Evolutionary conservation across 2,888 invertebrate species (phyloP).

Genomic region (Eristalis pertinax): DNA sequence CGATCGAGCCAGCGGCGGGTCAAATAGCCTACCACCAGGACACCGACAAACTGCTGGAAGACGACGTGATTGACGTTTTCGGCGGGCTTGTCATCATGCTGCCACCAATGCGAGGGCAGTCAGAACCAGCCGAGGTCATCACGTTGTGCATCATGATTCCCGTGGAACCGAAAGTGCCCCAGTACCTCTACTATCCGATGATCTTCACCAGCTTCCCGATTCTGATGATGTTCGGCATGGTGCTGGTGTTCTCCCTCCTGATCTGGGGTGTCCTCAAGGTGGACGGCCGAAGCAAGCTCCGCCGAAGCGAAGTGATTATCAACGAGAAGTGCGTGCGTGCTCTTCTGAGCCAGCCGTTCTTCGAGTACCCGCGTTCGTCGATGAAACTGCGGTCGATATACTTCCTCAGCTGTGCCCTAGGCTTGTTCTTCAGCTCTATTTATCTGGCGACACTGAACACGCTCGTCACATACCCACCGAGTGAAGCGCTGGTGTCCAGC

Average conservation of each 20-base stretch:
- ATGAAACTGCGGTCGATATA: slow-evolving; percentile 29
- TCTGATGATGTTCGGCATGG: slow-evolving; percentile 23
- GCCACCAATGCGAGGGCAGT: slow-evolving; percentile 18
- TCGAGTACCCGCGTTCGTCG: slow-evolving; percentile 4
- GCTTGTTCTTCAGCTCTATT: slow-evolving; percentile 30
- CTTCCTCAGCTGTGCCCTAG: slow-evolving; percentile 24
- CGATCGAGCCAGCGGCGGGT: not conserved
- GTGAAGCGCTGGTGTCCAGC: not conserved
- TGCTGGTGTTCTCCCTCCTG: slow-evolving; percentile 29
- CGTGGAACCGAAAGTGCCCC: slow-evolving; percentile 29
- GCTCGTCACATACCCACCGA: slow-evolving; percentile 30
- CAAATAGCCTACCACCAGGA: slow-evolving; percentile 27
- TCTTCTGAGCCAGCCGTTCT: slow-evolving; percentile 20
- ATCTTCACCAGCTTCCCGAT: slow-evolving; percentile 32
- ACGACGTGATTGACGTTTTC: slow-evolving; percentile 24
- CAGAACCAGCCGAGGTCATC: slow-evolving; percentile 12
- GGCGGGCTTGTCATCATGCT: slow-evolving; percentile 24
- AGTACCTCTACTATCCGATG: slow-evolving; percentile 38
- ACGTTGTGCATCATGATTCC: slow-evolving; percentile 34
- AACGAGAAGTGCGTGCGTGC: slow-evolving; percentile 33
- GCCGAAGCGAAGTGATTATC: not conserved
- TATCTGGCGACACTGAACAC: slow-evolving; percentile 36
- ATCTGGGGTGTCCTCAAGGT: slow-evolving; percentile 7
- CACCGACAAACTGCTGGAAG: not conserved
- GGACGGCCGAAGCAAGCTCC: not conserved